Conservation (phyloP, 2,888 invertebrate genomes). For the Hirtodrosophila histrioides region DNA sequence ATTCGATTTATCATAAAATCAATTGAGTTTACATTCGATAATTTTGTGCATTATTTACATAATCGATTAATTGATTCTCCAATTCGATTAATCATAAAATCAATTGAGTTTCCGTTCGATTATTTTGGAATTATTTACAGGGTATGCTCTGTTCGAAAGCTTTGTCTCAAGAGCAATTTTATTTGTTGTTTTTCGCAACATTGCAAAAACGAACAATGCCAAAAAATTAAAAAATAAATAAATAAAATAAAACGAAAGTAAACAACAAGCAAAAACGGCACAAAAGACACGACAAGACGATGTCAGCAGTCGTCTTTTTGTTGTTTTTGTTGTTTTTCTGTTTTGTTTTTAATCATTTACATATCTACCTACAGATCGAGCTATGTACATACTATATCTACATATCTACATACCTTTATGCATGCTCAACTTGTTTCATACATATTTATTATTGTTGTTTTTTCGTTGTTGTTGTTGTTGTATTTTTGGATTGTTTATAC, state of each 20-base stretch:
- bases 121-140: background rate
- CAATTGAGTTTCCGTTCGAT: too few relatives aligned
- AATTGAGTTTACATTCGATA: too few relatives aligned
- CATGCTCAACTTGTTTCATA: conserved; percentile 49
- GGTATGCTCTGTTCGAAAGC: conserved; percentile 1
- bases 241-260: conserved; percentile 55
- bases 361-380: conserved; percentile 35
- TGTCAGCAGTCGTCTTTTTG: conserved; percentile 61
- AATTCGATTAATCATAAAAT: too few relatives aligned
- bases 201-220: conserved; percentile 48
- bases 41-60: too few relatives aligned
- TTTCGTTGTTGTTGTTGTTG: conserved; percentile 6
- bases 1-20: too few relatives aligned
- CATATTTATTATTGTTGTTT: conserved; percentile 23
- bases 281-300: conserved; percentile 58
- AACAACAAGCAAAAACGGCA: conserved; percentile 59
- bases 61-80: too few relatives aligned
- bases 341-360: conserved; percentile 25
- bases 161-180: background rate
- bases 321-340: conserved; percentile 5
- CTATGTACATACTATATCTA: conserved; percentile 18
- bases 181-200: conserved; percentile 44
- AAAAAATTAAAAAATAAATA: conserved; percentile 39
- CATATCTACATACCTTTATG: conserved; percentile 24
- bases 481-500: conserved; percentile 57